Evolutionary conservation across 2,113 vertebrate genomes (phyloP).

Genomic region (Dolichotis patagonum): DNA sequence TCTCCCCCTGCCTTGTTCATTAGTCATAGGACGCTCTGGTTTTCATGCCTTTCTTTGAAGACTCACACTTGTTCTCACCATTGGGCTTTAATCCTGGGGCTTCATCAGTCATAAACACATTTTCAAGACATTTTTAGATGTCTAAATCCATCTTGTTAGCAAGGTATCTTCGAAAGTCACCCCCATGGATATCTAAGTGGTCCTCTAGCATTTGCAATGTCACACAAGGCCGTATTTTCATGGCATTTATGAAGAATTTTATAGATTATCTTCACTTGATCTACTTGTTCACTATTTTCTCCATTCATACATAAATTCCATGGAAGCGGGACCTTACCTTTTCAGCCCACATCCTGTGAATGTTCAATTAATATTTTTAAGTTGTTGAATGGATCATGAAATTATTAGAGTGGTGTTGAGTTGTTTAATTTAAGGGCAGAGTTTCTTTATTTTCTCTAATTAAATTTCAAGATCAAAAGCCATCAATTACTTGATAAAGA

Average conservation of each 20-base stretch:
- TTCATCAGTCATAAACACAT: neutral
- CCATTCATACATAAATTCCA: neutral
- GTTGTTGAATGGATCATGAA: neutral
- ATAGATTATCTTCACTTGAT: neutral
- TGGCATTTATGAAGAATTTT: neutral
- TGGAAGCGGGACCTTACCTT: neutral
- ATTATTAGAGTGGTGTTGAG: neutral
- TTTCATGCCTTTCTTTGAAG: neutral
- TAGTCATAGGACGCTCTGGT: neutral
- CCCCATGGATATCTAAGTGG: neutral
- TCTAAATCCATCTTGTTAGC: neutral
- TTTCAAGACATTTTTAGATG: neutral
- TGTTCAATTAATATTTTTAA: neutral
- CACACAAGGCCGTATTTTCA: neutral
- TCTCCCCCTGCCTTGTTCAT: neutral
- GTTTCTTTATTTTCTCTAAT: constrained; percentile 2
- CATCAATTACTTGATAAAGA: neutral
- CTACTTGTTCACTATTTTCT: neutral
- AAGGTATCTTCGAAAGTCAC: neutral
- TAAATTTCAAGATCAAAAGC: neutral
- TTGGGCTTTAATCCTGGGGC: neutral
- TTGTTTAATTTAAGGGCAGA: neutral
- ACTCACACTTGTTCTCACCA: neutral
- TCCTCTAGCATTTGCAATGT: neutral
- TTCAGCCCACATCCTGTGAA: neutral